A percentile compares a stretch with the other conserved stretches of the same genome.
Conservation (phyloP, 2,888 invertebrate species). For the Leptinotarsa juncta region DNA sequence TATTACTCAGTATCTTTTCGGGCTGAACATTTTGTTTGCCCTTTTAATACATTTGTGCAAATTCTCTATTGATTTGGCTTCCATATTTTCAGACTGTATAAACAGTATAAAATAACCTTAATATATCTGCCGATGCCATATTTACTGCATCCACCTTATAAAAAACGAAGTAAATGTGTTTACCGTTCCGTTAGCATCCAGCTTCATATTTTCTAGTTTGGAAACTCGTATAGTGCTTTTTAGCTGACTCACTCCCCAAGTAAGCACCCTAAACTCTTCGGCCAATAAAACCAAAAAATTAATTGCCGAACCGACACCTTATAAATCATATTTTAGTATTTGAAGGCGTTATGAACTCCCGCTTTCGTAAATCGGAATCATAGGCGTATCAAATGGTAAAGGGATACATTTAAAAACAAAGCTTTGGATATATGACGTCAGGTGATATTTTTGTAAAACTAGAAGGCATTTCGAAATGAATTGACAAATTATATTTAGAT, state of each 20-base stretch:
- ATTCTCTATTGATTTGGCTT: too few species aligned
- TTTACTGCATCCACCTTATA: slow-evolving; percentile 5
- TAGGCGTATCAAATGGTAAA: background rate
- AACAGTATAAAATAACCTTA: too few species aligned
- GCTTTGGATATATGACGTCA: too few species aligned
- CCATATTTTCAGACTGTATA: too few species aligned
- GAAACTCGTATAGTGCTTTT: slow-evolving; percentile 27
- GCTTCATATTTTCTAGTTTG: slow-evolving; percentile 24
- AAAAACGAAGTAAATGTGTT: slow-evolving; percentile 18
- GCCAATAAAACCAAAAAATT: slow-evolving; percentile 44
- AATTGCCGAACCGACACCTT: slow-evolving; percentile 46
- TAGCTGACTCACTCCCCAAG: slow-evolving; percentile 36
- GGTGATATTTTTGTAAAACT: too few species aligned
- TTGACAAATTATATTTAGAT: too few species aligned
- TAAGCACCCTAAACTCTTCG: slow-evolving; percentile 26
- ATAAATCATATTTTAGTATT: slow-evolving; percentile 47
- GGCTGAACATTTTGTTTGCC: too few species aligned
- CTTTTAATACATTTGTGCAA: too few species aligned
- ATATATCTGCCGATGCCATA: background rate
- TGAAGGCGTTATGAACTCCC: slow-evolving; percentile 41
- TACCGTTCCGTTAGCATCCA: slow-evolving; percentile 11
- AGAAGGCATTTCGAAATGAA: too few species aligned
- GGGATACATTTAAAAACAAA: background rate
- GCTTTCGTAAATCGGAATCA: slow-evolving; percentile 17
- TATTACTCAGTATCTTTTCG: too few species aligned